A percentile compares a stretch with the other conserved stretches of the same genome.
These are phyloP conservation scores for Lepidothrix coronata DNA, from an alignment of 2,113 vertebrate genomes.

Conservation along the genomic window DNA sequence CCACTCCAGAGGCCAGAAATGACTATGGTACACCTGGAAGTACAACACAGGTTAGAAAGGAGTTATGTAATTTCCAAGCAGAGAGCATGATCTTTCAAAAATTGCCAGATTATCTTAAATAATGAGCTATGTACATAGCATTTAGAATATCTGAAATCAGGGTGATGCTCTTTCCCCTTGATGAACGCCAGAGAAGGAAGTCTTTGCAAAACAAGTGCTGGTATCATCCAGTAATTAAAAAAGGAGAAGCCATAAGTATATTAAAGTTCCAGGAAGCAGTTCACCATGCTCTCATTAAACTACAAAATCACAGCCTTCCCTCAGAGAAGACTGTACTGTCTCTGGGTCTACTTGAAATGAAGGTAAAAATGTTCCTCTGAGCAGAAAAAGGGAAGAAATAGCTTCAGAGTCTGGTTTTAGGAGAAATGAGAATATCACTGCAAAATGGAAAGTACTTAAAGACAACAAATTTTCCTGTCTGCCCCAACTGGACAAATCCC, in stretches of 20 bases:
- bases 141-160: not conserved
- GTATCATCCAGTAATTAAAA: not conserved
- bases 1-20: slow-evolving; percentile 87
- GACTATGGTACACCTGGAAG: slow-evolving; percentile 83
- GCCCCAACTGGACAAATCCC: not conserved
- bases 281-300: not conserved
- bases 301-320: not conserved
- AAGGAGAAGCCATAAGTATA: not conserved
- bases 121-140: not conserved
- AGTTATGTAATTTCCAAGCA: not conserved
- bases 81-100: not conserved
- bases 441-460: not conserved
- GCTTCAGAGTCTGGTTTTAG: not conserved
- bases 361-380: not conserved
- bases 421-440: not conserved
- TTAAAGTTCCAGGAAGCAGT: not conserved
- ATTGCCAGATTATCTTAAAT: not conserved
- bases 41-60: not conserved
- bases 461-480: not conserved
- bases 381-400: not conserved
- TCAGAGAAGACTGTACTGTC: not conserved
- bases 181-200: not conserved
- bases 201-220: not conserved
- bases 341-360: not conserved
- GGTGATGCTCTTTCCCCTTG: not conserved